Percentiles rank a stretch among this genome's conserved stretches.
phyloP scores from a whole-genome alignment of 2,888 invertebrate genomes.

The Cephus spinipes region DNA sequence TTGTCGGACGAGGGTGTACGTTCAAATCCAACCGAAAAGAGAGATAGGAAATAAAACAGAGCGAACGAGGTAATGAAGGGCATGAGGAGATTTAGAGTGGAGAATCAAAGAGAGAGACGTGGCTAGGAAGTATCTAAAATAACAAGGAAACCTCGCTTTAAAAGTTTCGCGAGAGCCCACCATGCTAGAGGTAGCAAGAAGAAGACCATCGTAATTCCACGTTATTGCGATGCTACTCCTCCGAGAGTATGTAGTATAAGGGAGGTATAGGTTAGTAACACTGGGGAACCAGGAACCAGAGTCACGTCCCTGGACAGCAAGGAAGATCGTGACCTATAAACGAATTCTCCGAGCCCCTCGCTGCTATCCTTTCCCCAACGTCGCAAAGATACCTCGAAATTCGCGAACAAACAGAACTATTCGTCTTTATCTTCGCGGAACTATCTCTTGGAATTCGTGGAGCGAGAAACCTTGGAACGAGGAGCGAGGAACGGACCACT shows the following conservation, averaged over 20 bases:
- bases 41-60: neutral
- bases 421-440: slow-evolving; percentile 50
- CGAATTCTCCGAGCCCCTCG: slow-evolving; percentile 1
- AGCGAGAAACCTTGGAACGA: slow-evolving; percentile 20
- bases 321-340: slow-evolving; percentile 41
- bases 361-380: neutral
- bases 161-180: neutral
- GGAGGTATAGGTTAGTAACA: slow-evolving; percentile 19
- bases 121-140: neutral
- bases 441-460: slow-evolving; percentile 46
- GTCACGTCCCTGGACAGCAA: slow-evolving; percentile 18
- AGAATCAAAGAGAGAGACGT: neutral
- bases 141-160: neutral
- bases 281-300: slow-evolving; percentile 19
- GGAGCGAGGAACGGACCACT: slow-evolving; percentile 7
- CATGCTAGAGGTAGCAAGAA: slow-evolving; percentile 9
- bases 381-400: slow-evolving; percentile 28
- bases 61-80: neutral
- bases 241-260: slow-evolving; percentile 32
- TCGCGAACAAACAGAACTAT: slow-evolving; percentile 55
- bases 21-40: neutral
- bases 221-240: slow-evolving; percentile 5
- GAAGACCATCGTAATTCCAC: slow-evolving; percentile 1
- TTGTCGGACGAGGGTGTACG: neutral
- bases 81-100: neutral